Evolutionary conservation across 1,140 invertebrate genomes (phyloP), one percentile per base, ranked within the genome.

Genomic region (Atta texana): DNA sequence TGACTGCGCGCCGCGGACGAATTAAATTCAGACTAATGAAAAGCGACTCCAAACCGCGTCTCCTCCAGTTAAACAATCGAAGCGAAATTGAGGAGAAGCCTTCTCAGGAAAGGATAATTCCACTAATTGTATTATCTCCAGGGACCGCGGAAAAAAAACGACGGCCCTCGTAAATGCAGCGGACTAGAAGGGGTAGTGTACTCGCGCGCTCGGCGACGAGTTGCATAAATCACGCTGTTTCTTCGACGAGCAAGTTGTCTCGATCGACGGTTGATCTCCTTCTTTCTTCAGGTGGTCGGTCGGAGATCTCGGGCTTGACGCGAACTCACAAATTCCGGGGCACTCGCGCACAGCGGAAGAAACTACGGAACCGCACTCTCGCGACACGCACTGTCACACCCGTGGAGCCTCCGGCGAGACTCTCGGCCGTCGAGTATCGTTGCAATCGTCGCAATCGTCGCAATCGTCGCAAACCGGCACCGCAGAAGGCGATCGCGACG

Each of bases 111-210:
- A 39, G 10, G 12, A 49, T 49, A 49, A 49, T 49, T 49, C 49
- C 49, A 49, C 49, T 49, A 49, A 87, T 82, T 88, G 76, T 72
- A 63, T 61, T 34, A 34, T 66, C 51, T 21, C 34, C 51, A 16
- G 74, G 74, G n/a, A n/a, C 31, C 87, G 44, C 64, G 80, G n/a
- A 51, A 53, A 31, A 64, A 77, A 64, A 77, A n/a, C 18, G n/a
- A 14, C 24, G 16, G 14, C 8, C 39, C 61, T 80, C 72, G 55
- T 88, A 92, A 92, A 92, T 91, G 89, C 91, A 88, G 69, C 75
- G 78, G 91, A 92, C 91, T 92, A 92, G 91, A 90, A 69, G 34
- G 80, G 87, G 51, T 81, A 85, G 49, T 16, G 66, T 21, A 39
- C 85, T 31, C 84, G 77, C 61, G 55, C 69, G 31, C 14, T 34